Conservation (phyloP, 2,888 invertebrate genomes). For the Carcina quercana region DNA sequence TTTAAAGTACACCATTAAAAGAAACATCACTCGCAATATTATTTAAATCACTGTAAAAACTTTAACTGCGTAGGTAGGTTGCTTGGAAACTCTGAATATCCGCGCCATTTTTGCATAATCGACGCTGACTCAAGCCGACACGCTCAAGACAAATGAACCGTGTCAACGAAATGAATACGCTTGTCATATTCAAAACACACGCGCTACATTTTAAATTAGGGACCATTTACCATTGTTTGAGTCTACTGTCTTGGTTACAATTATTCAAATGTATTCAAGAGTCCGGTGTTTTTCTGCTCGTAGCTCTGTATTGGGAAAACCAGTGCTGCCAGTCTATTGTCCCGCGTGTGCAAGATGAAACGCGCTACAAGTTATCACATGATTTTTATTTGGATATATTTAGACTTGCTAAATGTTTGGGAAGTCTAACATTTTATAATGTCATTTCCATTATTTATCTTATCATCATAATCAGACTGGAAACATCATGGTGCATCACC, state of each 20-base stretch:
- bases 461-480: too few species aligned
- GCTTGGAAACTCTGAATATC: conserved; percentile 1
- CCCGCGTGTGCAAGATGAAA: too few species aligned
- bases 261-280: conserved; percentile 36
- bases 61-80: too few species aligned
- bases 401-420: too few species aligned
- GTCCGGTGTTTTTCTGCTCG: conserved; percentile 22
- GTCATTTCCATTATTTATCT: too few species aligned
- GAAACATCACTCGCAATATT: too few species aligned
- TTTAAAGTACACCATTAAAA: too few species aligned
- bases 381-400: too few species aligned
- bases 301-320: conserved; percentile 8
- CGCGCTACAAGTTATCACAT: too few species aligned
- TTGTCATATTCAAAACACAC: conserved; percentile 14
- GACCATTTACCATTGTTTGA: conserved; percentile 26
- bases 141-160: conserved; percentile 11
- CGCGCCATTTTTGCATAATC: conserved; percentile 2
- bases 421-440: too few species aligned
- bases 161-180: conserved; percentile 13
- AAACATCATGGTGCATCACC: too few species aligned
- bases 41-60: too few species aligned
- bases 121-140: conserved; percentile 3
- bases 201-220: conserved; percentile 23
- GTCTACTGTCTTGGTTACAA: conserved; percentile 18
- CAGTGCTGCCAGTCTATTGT: conserved; percentile 4